These are phyloP conservation scores for Oenanthe oenanthe DNA, from an alignment of 2,113 vertebrate genomes.

Conservation along the genomic window DNA sequence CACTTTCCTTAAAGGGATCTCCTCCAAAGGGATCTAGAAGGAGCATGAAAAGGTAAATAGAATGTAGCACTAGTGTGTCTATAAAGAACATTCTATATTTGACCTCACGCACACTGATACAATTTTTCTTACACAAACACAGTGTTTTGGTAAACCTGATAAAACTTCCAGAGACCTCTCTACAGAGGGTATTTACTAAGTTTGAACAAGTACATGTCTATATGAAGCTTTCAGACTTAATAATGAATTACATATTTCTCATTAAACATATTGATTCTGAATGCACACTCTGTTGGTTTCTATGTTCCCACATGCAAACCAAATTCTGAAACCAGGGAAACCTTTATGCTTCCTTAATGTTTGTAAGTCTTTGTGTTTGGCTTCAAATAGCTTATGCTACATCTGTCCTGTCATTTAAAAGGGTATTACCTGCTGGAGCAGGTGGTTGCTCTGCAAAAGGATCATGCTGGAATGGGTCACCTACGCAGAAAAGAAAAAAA, in stretches of 20 bases:
- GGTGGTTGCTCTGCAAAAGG: constrained; percentile 88
- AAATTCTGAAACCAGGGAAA: not conserved
- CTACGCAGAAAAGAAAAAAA: constrained; percentile 62
- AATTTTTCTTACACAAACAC: not conserved
- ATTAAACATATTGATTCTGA: not conserved
- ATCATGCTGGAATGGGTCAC: constrained; percentile 93
- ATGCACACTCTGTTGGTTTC: not conserved
- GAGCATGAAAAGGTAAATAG: not conserved
- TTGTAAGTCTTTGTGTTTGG: not conserved
- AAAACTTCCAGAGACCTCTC: not conserved
- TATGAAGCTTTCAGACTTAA: not conserved
- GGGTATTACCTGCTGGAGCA: constrained; percentile 80
- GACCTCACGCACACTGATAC: not conserved
- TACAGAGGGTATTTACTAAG: not conserved
- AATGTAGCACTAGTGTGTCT: not conserved
- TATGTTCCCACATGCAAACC: not conserved
- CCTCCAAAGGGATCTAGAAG: constrained; percentile 92
- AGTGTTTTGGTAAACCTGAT: not conserved
- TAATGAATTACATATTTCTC: not conserved
- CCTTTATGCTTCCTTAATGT: rapidly evolving
- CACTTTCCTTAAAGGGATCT: constrained; percentile 94
- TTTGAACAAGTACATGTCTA: not conserved
- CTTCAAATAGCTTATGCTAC: not conserved
- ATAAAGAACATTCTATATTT: not conserved
- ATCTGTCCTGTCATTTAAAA: not conserved